Evolutionary conservation across 2,888 invertebrate genomes (phyloP).

Genomic region (Phragmatobia fuliginosa): DNA sequence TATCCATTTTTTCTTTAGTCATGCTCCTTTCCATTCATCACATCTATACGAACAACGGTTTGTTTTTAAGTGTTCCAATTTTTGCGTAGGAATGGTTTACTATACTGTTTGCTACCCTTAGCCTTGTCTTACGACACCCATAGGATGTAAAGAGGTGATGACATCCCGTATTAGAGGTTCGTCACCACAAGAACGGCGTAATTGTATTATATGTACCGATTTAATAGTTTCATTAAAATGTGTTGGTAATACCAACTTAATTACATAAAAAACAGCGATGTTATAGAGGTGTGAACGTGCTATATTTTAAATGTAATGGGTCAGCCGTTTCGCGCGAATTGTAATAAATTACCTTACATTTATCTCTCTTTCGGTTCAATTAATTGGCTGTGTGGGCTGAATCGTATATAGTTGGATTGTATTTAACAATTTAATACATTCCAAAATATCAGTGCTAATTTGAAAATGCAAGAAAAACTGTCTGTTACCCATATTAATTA

Average conservation of each 20-base stretch:
- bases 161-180: no score
- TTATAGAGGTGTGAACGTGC: conserved; percentile 69
- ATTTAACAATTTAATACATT: conserved; percentile 31
- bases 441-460: conserved; percentile 17
- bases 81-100: no score
- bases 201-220: no score
- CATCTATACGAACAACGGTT: no score
- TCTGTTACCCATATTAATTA: not conserved
- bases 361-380: conserved; percentile 73
- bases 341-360: conserved; percentile 80
- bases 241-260: not conserved
- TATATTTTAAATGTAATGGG: conserved; percentile 80
- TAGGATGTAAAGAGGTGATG: no score
- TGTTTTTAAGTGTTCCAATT: no score
- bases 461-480: conserved; percentile 7
- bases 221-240: no score
- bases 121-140: no score
- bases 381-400: conserved; percentile 71
- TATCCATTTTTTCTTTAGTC: no score
- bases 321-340: conserved; percentile 70
- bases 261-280: conserved; percentile 25
- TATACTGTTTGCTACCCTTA: no score
- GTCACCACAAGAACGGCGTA: no score
- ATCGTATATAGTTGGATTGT: conserved; percentile 45
- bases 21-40: no score